Evolutionary conservation across 2,797 vertebrate species (phyloP), one percentile per base, ranked within the genome.

Genomic region (Cuniculus paca): DNA sequence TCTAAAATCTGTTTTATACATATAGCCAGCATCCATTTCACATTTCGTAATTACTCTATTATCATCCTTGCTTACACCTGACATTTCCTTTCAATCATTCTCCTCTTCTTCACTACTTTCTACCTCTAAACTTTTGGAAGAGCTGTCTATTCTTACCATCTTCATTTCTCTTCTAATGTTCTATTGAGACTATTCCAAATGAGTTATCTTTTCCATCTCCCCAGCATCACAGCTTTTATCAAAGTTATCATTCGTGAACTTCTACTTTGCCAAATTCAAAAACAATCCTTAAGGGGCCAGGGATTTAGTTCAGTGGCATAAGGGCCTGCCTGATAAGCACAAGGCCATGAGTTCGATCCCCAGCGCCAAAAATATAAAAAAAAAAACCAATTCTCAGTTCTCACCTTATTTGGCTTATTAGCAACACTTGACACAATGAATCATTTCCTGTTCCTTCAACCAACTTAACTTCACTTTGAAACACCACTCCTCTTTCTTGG

Each of bases 261-360:
- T 84, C 93, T 16, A n/a, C 16, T 88, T 94, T 58, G 19, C 80
- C 22, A 79, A 70, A 89, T n/a, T 61, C 70, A 61, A 88, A 77
- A 52, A 72, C 58, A 48, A 26, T 45, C 56, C n/a, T n/a, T n/a
- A n/a, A n/a, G n/a, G n/a, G n/a, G n/a, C n/a, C n/a, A n/a, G n/a
- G n/a, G n/a, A n/a, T n/a, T n/a, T n/a, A n/a, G n/a, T n/a, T n/a
- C n/a, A n/a, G n/a, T n/a, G n/a, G n/a, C n/a, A n/a, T n/a, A n/a
- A n/a, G n/a, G n/a, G n/a, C n/a, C n/a, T n/a, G n/a, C n/a, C n/a
- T n/a, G n/a, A n/a, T n/a, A n/a, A n/a, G n/a, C n/a, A n/a, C n/a
- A n/a, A n/a, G n/a, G n/a, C n/a, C n/a, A n/a, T n/a, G n/a, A n/a
- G n/a, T n/a, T n/a, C n/a, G n/a, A n/a, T n/a, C n/a, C n/a, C n/a